Conservation (phyloP, 1,140 invertebrate genomes). For the Hycleus phaleratus region DNA sequence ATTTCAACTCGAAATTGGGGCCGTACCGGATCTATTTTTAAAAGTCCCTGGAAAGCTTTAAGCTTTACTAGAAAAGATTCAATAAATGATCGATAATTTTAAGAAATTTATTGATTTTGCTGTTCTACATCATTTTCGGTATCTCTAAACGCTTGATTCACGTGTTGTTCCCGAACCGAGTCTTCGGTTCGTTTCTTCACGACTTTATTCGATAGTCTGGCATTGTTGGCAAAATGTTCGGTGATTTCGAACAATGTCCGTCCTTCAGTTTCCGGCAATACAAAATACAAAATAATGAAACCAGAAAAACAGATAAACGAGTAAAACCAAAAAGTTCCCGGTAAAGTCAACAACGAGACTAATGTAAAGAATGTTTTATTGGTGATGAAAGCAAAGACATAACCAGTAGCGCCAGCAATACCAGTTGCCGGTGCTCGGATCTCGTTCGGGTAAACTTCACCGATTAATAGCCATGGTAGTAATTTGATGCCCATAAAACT, state of each 20-base stretch:
- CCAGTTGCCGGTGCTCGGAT: conserved; percentile 61
- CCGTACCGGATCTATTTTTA: too few species aligned
- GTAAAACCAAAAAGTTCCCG: conserved; percentile 62
- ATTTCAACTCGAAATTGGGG: too few species aligned
- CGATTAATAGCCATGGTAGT: conserved; percentile 69
- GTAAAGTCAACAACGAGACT: conserved; percentile 51
- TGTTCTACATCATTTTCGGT: too few species aligned
- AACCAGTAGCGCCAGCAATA: conserved; percentile 58
- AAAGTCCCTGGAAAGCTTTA: too few species aligned
- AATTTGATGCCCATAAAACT: conserved; percentile 61
- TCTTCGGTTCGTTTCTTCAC: neutral
- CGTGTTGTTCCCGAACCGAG: conserved; percentile 20
- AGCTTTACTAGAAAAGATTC: too few species aligned
- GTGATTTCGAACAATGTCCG: conserved; percentile 66
- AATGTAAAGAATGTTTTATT: conserved; percentile 66
- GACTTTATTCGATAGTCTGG: conserved; percentile 40
- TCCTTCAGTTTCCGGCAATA: conserved; percentile 75
- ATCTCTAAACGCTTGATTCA: neutral
- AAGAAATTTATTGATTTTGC: too few species aligned
- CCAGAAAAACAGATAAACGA: conserved; percentile 55
- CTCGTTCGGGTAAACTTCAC: conserved; percentile 59
- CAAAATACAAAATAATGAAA: conserved; percentile 47
- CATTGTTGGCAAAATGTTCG: conserved; percentile 57
- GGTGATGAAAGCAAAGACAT: conserved; percentile 61
- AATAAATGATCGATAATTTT: too few species aligned